Percentiles rank a stretch among this genome's conserved stretches.
Conservation (phyloP, 2,797 vertebrate genomes). For the Taeniopygia guttata region DNA sequence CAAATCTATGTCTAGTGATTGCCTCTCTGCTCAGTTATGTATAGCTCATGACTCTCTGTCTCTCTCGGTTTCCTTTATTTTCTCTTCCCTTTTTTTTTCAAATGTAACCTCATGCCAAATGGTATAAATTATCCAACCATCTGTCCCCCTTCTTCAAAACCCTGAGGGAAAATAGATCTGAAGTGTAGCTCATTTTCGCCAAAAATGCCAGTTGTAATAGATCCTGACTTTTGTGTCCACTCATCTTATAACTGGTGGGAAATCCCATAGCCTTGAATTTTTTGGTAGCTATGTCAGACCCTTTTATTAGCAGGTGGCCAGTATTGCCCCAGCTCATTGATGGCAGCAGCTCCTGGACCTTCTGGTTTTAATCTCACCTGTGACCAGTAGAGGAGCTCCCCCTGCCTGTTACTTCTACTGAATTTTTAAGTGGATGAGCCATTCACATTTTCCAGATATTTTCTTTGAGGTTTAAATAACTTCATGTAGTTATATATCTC, state of each 20-base stretch:
- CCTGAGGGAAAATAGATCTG: conserved; percentile 60
- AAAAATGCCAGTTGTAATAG: conserved; percentile 55
- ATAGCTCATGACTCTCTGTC: conserved; percentile 60
- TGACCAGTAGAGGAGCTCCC: conserved; percentile 43
- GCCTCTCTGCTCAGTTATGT: conserved; percentile 41
- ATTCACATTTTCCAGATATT: background rate
- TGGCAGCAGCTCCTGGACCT: background rate
- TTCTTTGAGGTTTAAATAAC: conserved; percentile 27
- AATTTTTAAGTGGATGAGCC: background rate
- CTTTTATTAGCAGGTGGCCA: background rate
- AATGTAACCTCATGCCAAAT: conserved; percentile 60
- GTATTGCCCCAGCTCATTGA: background rate
- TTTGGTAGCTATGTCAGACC: background rate
- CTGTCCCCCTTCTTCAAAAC: conserved; percentile 55
- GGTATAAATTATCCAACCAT: conserved; percentile 69
- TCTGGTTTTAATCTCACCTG: conserved; percentile 23
- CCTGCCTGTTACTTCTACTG: conserved; percentile 16
- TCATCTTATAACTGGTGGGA: background rate
- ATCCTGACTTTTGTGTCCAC: conserved; percentile 34
- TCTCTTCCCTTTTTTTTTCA: background rate
- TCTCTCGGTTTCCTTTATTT: conserved; percentile 45
- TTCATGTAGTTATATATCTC: background rate
- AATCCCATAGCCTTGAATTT: conserved; percentile 6
- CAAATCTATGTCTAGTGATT: conserved; percentile 19
- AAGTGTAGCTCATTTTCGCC: conserved; percentile 51